phyloP scores from a whole-genome alignment of 2,797 vertebrate genomes.

The Semaprochilodus insignis region DNA sequence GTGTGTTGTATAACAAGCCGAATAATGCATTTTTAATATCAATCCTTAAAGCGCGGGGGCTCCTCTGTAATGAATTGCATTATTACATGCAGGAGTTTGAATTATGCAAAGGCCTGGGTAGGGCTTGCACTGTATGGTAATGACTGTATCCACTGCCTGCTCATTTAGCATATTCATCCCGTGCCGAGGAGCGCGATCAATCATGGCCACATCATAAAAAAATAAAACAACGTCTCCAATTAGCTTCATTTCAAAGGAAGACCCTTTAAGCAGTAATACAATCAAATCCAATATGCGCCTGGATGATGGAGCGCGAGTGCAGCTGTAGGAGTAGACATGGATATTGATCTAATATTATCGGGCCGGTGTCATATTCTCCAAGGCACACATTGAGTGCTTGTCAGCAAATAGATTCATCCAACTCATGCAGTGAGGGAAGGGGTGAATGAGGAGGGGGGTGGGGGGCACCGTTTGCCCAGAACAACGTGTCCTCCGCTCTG shows the following conservation, averaged over 20 bases:
- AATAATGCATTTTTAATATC: constrained; percentile 70
- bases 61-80: constrained; percentile 65
- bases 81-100: constrained; percentile 64
- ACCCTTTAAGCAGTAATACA: constrained; percentile 53
- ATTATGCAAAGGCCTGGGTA: constrained; percentile 60
- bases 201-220: constrained; percentile 50
- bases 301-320: constrained; percentile 55
- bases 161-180: constrained; percentile 46
- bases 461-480: constrained; percentile 15
- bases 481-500: constrained; percentile 1
- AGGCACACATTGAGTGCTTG: constrained; percentile 50
- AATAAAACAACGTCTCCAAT: constrained; percentile 61
- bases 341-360: constrained; percentile 65
- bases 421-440: constrained; percentile 1
- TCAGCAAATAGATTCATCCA: constrained; percentile 49
- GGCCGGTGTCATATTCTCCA: constrained; percentile 57
- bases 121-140: constrained; percentile 55
- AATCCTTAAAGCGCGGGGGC: constrained; percentile 58
- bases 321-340: constrained; percentile 52
- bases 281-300: constrained; percentile 59
- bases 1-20: constrained; percentile 63
- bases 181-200: constrained; percentile 40
- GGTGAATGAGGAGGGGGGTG: constrained; percentile 3
- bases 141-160: constrained; percentile 50
- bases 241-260: constrained; percentile 56